Evolutionary conservation across 2,113 vertebrate species (phyloP).

Genomic region (Brachionichthys hirsutus): DNA sequence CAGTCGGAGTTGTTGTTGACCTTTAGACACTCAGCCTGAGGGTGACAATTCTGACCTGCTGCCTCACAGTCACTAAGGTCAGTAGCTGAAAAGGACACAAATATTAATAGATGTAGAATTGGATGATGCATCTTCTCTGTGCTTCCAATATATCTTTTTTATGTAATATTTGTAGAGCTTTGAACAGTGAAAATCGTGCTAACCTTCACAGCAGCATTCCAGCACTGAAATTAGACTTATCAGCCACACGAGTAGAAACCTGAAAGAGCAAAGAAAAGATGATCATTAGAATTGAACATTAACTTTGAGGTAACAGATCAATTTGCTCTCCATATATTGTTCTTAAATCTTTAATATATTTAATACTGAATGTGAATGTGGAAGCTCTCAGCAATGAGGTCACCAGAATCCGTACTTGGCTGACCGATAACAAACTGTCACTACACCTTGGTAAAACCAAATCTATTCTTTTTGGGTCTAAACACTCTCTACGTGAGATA

Average conservation of each 20-base stretch:
- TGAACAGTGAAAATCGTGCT: background rate
- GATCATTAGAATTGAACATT: background rate
- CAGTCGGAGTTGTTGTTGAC: slow-evolving; percentile 61
- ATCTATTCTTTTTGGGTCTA: too few species aligned
- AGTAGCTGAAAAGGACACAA: slow-evolving; percentile 45
- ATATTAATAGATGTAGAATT: background rate
- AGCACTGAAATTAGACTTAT: slow-evolving; percentile 52
- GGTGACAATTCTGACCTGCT: slow-evolving; percentile 67
- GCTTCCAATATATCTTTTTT: too few species aligned
- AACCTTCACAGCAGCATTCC: slow-evolving; percentile 63
- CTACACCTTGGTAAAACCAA: too few species aligned
- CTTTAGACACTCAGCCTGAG: slow-evolving; percentile 71
- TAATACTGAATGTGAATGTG: too few species aligned
- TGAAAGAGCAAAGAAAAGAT: slow-evolving; percentile 29
- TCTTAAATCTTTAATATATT: background rate
- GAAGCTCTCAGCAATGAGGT: too few species aligned
- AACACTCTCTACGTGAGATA: too few species aligned
- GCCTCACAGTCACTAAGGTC: slow-evolving; percentile 63
- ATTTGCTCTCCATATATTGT: background rate
- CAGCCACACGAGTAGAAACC: slow-evolving; percentile 62
- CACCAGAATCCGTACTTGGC: too few species aligned
- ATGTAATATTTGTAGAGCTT: background rate
- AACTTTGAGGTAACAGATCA: background rate
- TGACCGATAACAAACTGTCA: too few species aligned
- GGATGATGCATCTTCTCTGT: background rate